Conservation (phyloP, 2,797 vertebrate species). For the Choloepus didactylus region DNA sequence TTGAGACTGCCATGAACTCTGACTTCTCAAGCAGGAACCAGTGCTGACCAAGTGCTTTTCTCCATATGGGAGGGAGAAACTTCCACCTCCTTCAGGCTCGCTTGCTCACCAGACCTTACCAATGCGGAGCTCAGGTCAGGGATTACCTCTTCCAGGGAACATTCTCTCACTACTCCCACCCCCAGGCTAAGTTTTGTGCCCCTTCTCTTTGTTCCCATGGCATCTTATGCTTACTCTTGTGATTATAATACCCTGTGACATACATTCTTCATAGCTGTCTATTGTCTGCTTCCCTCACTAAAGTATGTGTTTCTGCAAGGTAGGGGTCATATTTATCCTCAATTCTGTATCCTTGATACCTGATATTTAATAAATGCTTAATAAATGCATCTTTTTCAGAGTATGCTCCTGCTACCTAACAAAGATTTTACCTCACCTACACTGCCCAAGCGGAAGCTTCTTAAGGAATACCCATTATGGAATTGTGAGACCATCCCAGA, state of each 20-base stretch:
- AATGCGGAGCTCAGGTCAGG: not conserved
- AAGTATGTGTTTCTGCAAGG: not conserved
- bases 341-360: not conserved
- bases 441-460: not conserved
- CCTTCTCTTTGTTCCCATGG: not conserved
- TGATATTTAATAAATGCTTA: not conserved
- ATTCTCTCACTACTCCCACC: not conserved
- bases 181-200: not conserved
- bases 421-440: not conserved
- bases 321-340: not conserved
- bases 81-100: not conserved
- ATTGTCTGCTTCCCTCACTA: not conserved
- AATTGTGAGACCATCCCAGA: not conserved
- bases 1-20: not conserved
- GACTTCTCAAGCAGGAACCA: not conserved
- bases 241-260: constrained; percentile 27
- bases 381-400: not conserved
- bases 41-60: not conserved
- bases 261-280: not conserved
- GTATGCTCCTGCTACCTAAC: not conserved
- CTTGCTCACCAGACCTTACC: not conserved
- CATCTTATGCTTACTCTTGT: not conserved
- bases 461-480: not conserved
- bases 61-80: not conserved
- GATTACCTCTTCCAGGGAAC: not conserved